phyloP scores from a whole-genome alignment of 2,797 vertebrate species.

The Chromobotia macracanthus region DNA sequence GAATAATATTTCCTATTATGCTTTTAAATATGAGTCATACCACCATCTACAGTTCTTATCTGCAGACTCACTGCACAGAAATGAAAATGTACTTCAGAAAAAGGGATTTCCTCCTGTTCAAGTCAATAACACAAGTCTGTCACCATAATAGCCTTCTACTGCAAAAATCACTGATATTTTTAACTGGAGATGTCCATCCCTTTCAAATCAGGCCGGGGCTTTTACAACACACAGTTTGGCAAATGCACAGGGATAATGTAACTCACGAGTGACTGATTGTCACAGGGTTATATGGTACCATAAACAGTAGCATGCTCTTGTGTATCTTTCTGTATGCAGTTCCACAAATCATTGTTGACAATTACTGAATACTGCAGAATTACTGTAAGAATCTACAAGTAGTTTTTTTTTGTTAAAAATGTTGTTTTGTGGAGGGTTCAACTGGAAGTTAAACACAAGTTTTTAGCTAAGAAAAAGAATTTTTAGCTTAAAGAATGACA shows the following conservation, averaged over 20 bases:
- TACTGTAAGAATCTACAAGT: too few species aligned
- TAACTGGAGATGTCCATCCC: conserved; percentile 30
- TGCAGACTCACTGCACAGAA: conserved; percentile 27
- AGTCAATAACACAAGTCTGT: conserved; percentile 21
- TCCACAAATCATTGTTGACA: background rate
- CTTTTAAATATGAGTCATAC: conserved; percentile 19
- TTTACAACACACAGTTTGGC: conserved; percentile 44
- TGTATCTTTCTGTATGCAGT: too few species aligned
- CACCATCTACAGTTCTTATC: conserved; percentile 6
- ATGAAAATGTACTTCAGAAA: conserved; percentile 13
- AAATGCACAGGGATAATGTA: background rate
- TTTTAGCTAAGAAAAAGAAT: too few species aligned
- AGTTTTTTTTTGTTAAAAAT: too few species aligned
- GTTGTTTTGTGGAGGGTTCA: too few species aligned
- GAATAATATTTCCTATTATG: conserved; percentile 63
- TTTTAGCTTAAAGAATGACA: too few species aligned
- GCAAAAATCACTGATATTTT: conserved; percentile 37
- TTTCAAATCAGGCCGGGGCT: conserved; percentile 33
- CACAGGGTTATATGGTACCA: conserved; percentile 35
- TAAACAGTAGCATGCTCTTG: conserved; percentile 37
- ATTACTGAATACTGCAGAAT: too few species aligned
- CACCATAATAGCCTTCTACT: background rate
- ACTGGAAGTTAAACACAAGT: too few species aligned
- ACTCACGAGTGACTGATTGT: conserved; percentile 22
- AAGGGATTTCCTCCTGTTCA: conserved; percentile 31